Evolutionary conservation across 2,797 vertebrate species (phyloP), one percentile per base, ranked within the genome.

Genomic region (Apodemus agrarius): DNA sequence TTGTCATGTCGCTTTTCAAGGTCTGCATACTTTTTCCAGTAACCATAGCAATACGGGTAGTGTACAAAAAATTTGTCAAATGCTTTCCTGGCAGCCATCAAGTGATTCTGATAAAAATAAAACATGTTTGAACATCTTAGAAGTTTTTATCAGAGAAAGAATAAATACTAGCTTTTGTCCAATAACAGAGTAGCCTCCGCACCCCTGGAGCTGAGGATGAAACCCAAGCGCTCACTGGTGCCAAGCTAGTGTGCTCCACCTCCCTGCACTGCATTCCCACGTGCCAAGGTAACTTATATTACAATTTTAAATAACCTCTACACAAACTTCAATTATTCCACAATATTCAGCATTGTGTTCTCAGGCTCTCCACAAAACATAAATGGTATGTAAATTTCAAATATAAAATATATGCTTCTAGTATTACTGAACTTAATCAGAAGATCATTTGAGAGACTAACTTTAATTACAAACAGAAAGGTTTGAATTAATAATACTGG

Each of bases 11-110:
- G 99, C 98, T 99, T 99, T 98, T 99, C 99, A 24, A 99, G 99
- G 97, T 99, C 99, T 1, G 99, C 99, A 46, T 99, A 99, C 96
- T 99, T 99, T 98, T 99, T 99, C 99, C 99, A 99, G 97, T 99
- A 99, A 88, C 99, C 99, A 93, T 99, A 99, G 98, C 99, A 99
- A 98, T 99, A 99, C 0, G 99, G 99, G 95, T 99, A 99, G 85
- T 99, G 99, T 0, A 99, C 98, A 96, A 99, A 99, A 98, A 99
- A 99, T 24, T 98, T 98, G 98, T 99, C 99, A 98, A 99, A 99
- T 1, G 99, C 98, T 95, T 99, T 99, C 97, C 99, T 99, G 92
- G 99, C 99, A 95, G 99, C 99, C 76, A 97, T 86, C 89, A 99
- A 98, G 85, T 99, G 98, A 98, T 99, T 99, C 99, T 99, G 98